These are phyloP conservation scores for Poecilia velifera DNA, from an alignment of 2,797 vertebrate species.

Conservation along the genomic window DNA sequence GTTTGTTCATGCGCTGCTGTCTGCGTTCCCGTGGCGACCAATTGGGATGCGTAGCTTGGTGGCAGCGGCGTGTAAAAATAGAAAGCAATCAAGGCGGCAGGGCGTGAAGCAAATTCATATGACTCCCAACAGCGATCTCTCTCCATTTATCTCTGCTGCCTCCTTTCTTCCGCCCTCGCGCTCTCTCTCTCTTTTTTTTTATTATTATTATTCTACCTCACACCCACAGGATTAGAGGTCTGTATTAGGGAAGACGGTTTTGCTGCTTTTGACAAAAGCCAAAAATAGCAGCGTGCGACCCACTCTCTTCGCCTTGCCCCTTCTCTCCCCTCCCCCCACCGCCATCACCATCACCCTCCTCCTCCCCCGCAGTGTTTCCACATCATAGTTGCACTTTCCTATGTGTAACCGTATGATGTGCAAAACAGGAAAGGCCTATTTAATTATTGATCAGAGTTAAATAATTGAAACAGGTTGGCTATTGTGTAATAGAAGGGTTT, in stretches of 20 bases:
- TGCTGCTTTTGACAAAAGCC: constrained; percentile 78
- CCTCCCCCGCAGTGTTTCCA: constrained; percentile 45
- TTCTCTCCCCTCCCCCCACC: neutral
- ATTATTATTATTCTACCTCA: constrained; percentile 71
- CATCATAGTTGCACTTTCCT: constrained; percentile 55
- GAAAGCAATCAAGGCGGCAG: constrained; percentile 84
- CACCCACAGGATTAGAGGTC: constrained; percentile 79
- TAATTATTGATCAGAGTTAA: constrained; percentile 70
- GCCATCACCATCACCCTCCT: constrained; percentile 26
- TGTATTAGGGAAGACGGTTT: constrained; percentile 73
- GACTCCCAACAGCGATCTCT: constrained; percentile 79
- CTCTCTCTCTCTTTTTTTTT: constrained; percentile 19
- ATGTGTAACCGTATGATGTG: constrained; percentile 50
- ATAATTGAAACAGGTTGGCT: constrained; percentile 67
- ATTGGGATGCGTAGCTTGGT: constrained; percentile 83
- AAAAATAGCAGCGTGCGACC: constrained; percentile 79
- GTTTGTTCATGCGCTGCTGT: constrained; percentile 76
- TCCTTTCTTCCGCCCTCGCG: constrained; percentile 66
- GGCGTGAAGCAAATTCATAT: constrained; percentile 82
- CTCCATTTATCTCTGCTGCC: constrained; percentile 75
- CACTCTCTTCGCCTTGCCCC: constrained; percentile 55
- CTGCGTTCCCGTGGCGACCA: constrained; percentile 83
- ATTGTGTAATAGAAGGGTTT: constrained; percentile 73
- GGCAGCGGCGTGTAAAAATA: constrained; percentile 85
- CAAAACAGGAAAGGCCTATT: constrained; percentile 47